phyloP scores from a whole-genome alignment of 2,113 vertebrate genomes.

The Patagioenas fasciata region DNA sequence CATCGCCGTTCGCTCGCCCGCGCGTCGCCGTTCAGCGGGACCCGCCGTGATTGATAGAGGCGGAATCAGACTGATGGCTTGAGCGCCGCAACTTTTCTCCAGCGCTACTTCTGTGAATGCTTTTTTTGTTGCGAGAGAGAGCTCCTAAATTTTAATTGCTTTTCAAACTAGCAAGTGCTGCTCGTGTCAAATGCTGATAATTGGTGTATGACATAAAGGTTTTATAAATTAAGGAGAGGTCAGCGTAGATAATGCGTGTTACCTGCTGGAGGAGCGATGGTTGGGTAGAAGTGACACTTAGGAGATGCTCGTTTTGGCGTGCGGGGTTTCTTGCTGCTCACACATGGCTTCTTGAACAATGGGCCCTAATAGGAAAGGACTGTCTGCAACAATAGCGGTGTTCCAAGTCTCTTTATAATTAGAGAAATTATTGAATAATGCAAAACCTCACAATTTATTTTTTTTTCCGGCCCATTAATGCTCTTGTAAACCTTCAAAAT shows the following conservation, averaged over 20 bases:
- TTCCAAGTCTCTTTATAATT: conserved; percentile 53
- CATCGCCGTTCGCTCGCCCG: conserved; percentile 54
- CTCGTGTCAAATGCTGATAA: conserved; percentile 69
- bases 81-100: conserved; percentile 5
- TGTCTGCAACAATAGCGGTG: conserved; percentile 19
- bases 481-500: conserved; percentile 52
- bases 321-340: neutral
- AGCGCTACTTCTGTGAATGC: conserved; percentile 31
- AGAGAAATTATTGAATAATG: conserved; percentile 62
- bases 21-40: conserved; percentile 13
- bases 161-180: conserved; percentile 61
- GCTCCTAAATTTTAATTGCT: conserved; percentile 75
- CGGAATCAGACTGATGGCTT: conserved; percentile 66
- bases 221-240: conserved; percentile 68
- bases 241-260: conserved; percentile 44
- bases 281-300: conserved; percentile 21
- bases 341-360: neutral
- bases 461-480: neutral
- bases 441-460: conserved; percentile 8
- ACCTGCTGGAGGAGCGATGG: conserved; percentile 14
- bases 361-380: conserved; percentile 21
- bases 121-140: conserved; percentile 67
- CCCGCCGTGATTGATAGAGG: conserved; percentile 67
- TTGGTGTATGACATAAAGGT: conserved; percentile 71
- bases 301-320: neutral